Conservation (phyloP, 2,888 invertebrate genomes). For the Lomographa bimaculata region DNA sequence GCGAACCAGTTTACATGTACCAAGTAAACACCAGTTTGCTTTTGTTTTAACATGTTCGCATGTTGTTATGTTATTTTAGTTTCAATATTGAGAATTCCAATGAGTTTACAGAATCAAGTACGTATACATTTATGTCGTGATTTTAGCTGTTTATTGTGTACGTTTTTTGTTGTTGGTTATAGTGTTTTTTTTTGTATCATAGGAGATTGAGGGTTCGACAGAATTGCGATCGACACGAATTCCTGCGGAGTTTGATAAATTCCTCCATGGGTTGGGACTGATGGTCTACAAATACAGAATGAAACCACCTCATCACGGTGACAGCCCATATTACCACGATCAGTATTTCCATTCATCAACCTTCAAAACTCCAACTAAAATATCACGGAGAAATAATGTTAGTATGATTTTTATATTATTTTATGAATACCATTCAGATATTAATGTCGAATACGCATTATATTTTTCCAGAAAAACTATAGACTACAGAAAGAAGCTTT, state of each 20-base stretch:
- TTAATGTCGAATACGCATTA: too few relatives aligned
- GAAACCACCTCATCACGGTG: constrained; percentile 16
- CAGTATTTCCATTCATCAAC: constrained; percentile 24
- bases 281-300: constrained; percentile 43
- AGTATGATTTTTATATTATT: constrained; percentile 36
- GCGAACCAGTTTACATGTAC: constrained; percentile 44
- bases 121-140: too few relatives aligned
- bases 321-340: constrained; percentile 10
- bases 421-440: too few relatives aligned
- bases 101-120: constrained; percentile 38
- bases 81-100: constrained; percentile 24
- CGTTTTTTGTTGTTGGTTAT: too few relatives aligned
- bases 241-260: constrained; percentile 44
- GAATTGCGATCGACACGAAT: too few relatives aligned
- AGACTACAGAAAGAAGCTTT: constrained; percentile 43
- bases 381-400: constrained; percentile 34
- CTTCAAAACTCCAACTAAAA: constrained; percentile 13
- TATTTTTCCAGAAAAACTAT: constrained; percentile 35
- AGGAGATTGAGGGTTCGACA: too few relatives aligned
- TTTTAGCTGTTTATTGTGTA: too few relatives aligned
- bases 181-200: constrained; percentile 6
- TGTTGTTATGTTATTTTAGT: constrained; percentile 27
- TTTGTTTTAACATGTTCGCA: constrained; percentile 32
- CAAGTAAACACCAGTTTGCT: too few relatives aligned
- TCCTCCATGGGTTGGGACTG: constrained; percentile 47